Base-by-base conservation (phyloP, 35 echinoderm and acorn worm species). In the Anneissia japonica region DNA sequence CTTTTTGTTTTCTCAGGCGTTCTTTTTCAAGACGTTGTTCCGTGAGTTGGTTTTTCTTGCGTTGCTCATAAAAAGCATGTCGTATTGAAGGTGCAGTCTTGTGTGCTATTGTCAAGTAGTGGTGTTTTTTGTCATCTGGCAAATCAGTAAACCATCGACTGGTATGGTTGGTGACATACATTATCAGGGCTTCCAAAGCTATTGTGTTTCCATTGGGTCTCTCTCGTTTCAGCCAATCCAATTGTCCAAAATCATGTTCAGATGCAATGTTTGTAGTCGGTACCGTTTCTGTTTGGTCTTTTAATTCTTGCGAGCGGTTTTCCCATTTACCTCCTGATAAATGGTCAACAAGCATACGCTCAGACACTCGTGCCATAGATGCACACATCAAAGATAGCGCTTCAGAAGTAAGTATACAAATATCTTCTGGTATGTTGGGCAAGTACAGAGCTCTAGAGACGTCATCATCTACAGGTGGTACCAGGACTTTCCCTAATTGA, bases 151-250 rank as follows among this genome's bases (percentile, higher is more conserved):
- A 74, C 86, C 86, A 87, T 39, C 26, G 16, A 80, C 74, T 86
- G 19, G 74, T 87, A 46, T 87, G 86, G 34, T 87, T 87, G 29
- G 75, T 87, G 73, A 87, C 86, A 87, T 86, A 86, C 84, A 86
- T 86, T 17, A 86, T 73, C 34, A 87, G 77, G 13, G 74, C 86
- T 34, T 87, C 86, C 28, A 39, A 34, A 77, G 86, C 75, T 45
- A 87, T 79, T n/a, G 86, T 87, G 76, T 45, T 79, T 21, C 35
- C 86, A 46, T 87, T 87, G 14, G 86, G 34, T 80, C 79, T 87
- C 30, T 77, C 84, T 75, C 37, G 46, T 46, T 76, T 77, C 9
- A 77, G 31, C 14, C 26, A 75, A 35, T 79, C 74, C 30, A 79
- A 75, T 46, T 79, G 74, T 33, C 75, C 85, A 80, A 87, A 87